phyloP scores from a whole-genome alignment of 2,113 vertebrate species.

The Sylvietta virens region DNA sequence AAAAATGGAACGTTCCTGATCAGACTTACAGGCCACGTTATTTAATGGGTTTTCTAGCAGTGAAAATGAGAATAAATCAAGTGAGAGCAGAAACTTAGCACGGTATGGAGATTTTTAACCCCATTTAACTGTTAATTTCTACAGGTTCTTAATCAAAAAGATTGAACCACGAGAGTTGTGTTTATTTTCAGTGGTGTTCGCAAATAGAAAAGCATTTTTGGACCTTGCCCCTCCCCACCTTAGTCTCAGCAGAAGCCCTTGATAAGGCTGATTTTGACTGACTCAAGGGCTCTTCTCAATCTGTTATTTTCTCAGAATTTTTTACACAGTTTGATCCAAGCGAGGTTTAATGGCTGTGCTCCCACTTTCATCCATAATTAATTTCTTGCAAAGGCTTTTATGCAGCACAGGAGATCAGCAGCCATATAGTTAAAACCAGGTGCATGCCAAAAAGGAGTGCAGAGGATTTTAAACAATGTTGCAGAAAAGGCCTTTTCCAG shows the following conservation, averaged over 20 bases:
- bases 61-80: slow-evolving; percentile 15
- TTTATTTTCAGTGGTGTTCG: not conserved
- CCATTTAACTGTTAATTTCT: not conserved
- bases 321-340: not conserved
- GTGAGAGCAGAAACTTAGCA: not conserved
- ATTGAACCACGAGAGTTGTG: not conserved
- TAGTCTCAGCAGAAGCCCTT: not conserved
- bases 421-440: not conserved
- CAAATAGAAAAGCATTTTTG: not conserved
- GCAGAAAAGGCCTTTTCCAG: not conserved
- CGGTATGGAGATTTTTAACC: not conserved
- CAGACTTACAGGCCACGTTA: not conserved
- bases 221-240: not conserved
- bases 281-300: not conserved
- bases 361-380: slow-evolving; percentile 6
- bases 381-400: slow-evolving; percentile 1
- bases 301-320: not conserved
- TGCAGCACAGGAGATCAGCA: not conserved
- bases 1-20: slow-evolving; percentile 44
- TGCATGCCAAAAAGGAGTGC: accelerated
- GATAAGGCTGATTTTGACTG: not conserved
- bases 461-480: not conserved
- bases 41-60: not conserved
- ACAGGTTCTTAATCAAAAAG: not conserved
- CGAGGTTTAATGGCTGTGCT: not conserved